Evolutionary conservation across 2,113 vertebrate genomes (phyloP).

Genomic region (Calyptomena viridis): DNA sequence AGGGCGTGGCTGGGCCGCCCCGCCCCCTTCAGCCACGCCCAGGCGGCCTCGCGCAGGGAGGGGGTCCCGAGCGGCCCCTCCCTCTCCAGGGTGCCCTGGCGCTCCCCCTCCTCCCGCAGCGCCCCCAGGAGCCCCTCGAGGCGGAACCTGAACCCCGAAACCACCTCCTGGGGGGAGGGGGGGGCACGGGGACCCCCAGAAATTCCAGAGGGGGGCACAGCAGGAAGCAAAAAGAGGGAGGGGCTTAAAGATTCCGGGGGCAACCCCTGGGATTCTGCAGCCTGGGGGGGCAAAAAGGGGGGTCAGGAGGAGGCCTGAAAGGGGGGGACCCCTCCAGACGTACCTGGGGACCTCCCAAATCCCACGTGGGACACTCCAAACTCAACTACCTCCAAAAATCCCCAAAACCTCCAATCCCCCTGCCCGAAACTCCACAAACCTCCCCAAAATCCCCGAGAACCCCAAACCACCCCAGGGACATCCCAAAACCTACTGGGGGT

Average conservation of each 20-base stretch:
- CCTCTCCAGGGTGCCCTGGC: too few relatives aligned
- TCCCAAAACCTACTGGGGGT: too few relatives aligned
- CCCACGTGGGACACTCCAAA: not conserved
- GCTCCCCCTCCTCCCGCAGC: too few relatives aligned
- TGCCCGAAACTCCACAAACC: too few relatives aligned
- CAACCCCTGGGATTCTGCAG: not conserved
- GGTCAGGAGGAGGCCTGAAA: not conserved
- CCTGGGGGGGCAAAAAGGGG: not conserved
- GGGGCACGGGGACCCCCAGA: not conserved
- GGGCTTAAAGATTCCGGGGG: not conserved
- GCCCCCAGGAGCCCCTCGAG: not conserved
- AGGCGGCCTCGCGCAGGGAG: not conserved
- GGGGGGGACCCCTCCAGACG: too few relatives aligned
- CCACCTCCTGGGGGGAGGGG: not conserved
- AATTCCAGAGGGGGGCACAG: not conserved
- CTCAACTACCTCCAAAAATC: too few relatives aligned
- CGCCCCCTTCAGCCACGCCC: not conserved
- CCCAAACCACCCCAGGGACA: too few relatives aligned
- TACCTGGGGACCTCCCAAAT: too few relatives aligned
- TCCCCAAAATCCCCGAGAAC: too few relatives aligned
- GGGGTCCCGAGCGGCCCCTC: too few relatives aligned
- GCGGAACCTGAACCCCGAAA: not conserved
- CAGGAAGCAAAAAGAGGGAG: not conserved
- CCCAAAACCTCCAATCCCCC: too few relatives aligned
- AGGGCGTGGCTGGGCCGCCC: not conserved